A percentile compares a stretch with the other conserved stretches of the same genome.
Evolutionary conservation across 2,797 vertebrate genomes (phyloP).

Genomic region (Malurus splendens): DNA sequence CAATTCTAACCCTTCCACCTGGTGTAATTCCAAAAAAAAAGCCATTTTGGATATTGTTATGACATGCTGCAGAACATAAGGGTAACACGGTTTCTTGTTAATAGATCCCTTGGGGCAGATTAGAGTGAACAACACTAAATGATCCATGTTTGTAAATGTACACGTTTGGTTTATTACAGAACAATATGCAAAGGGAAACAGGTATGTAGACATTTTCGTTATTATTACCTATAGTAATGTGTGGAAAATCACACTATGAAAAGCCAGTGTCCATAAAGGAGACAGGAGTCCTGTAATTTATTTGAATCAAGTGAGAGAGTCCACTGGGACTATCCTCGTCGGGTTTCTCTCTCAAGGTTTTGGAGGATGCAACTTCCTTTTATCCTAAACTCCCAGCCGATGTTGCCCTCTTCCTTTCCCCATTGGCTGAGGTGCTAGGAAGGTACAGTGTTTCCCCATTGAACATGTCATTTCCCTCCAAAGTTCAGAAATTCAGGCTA

Average conservation of each 20-base stretch:
- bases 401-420: not conserved
- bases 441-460: not conserved
- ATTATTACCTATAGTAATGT: not conserved
- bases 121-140: not conserved
- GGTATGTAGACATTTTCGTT: not conserved
- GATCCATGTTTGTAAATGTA: not conserved
- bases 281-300: not conserved
- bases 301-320: not conserved
- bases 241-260: not conserved
- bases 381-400: rapidly evolving
- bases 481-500: not conserved
- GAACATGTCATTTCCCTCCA: not conserved
- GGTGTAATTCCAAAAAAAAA: not conserved
- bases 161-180: not conserved
- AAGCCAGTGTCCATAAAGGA: not conserved
- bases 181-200: not conserved
- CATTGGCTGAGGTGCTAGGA: not conserved
- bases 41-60: rapidly evolving
- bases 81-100: not conserved
- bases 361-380: not conserved
- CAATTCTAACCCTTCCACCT: not conserved
- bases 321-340: rapidly evolving
- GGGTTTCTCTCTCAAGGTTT: not conserved
- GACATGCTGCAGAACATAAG: not conserved
- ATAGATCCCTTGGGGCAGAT: not conserved